phyloP scores from a whole-genome alignment of 2,113 vertebrate genomes.

The Glaucidium brasilianum region DNA sequence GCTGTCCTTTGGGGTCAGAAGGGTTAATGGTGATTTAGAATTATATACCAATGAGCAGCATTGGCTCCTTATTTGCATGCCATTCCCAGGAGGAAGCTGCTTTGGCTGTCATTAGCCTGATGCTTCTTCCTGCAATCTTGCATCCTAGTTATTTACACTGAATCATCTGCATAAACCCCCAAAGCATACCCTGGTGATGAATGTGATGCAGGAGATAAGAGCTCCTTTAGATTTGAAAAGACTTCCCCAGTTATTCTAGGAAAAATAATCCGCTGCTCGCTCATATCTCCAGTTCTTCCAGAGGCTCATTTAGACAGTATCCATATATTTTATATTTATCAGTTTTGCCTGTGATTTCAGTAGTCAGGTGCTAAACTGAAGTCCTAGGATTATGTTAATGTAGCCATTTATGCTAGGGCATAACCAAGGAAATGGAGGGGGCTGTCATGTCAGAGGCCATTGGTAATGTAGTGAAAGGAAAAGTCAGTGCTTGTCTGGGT shows the following conservation, averaged over 20 bases:
- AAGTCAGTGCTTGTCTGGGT: neutral
- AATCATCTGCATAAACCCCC: conserved; percentile 11
- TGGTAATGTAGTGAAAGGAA: neutral
- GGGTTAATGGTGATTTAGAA: neutral
- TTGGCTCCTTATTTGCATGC: neutral
- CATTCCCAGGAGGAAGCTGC: neutral
- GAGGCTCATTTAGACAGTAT: neutral
- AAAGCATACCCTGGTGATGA: neutral
- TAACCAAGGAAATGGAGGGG: neutral
- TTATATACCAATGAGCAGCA: neutral
- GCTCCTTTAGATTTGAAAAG: conserved; percentile 4
- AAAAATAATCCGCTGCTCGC: neutral
- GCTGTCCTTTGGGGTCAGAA: neutral
- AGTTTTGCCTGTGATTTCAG: neutral
- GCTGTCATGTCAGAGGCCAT: neutral
- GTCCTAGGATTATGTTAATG: neutral
- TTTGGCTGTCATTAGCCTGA: conserved; percentile 7
- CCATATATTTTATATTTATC: neutral
- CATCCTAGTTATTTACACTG: conserved; percentile 22
- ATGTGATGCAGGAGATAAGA: neutral
- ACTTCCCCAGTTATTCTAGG: neutral
- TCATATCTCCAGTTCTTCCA: neutral
- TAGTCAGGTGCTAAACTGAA: neutral
- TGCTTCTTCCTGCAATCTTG: conserved; percentile 26
- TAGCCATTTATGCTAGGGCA: neutral